Conservation (phyloP, 1,140 invertebrate species). For the Dolichoris vasculosae region DNA sequence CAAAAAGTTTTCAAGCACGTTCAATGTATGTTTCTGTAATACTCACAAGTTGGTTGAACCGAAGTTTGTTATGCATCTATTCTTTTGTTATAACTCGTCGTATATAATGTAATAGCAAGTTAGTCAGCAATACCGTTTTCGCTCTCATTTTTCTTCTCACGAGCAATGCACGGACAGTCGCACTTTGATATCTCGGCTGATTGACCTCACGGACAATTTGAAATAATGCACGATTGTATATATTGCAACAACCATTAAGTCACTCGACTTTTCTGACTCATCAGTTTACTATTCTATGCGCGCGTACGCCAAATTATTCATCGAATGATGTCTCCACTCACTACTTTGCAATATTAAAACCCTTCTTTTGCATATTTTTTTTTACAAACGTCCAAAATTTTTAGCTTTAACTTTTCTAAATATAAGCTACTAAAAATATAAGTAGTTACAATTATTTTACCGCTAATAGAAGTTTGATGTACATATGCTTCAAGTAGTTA, state of each 20-base stretch:
- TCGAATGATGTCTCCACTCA: neutral
- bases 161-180: slow-evolving; percentile 41
- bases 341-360: neutral
- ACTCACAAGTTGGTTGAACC: slow-evolving; percentile 4
- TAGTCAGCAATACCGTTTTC: neutral
- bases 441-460: too few relatives aligned
- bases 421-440: too few relatives aligned
- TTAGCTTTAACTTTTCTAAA: neutral
- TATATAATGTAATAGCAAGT: neutral
- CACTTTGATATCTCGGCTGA: slow-evolving; percentile 55
- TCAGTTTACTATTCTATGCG: neutral
- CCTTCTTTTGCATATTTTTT: neutral
- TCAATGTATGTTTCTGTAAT: neutral
- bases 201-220: slow-evolving; percentile 56
- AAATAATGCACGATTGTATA: slow-evolving; percentile 47
- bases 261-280: slow-evolving; percentile 19
- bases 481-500: too few relatives aligned
- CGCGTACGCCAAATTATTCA: neutral
- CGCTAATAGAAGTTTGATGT: too few relatives aligned
- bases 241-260: neutral
- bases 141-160: slow-evolving; percentile 50
- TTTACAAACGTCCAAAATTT: neutral
- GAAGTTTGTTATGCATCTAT: slow-evolving; percentile 40
- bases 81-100: slow-evolving; percentile 9
- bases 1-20: neutral